Percentiles rank a stretch among this genome's conserved stretches.
Evolutionary conservation across 1,140 invertebrate species (phyloP).

Genomic region (Nephila pilipes): DNA sequence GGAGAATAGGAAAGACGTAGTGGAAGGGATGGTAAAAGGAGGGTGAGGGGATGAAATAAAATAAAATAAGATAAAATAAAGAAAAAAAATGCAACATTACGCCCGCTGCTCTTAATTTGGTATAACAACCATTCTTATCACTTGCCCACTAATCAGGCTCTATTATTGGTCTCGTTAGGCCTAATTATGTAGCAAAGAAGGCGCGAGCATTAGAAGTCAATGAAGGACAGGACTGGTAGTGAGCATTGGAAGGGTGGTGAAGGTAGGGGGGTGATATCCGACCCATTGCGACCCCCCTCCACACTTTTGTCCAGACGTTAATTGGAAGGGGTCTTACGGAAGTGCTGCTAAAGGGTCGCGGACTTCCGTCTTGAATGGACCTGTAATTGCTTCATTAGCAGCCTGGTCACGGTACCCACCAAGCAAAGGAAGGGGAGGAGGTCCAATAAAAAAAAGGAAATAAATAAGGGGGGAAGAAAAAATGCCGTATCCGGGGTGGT

Average conservation of each 20-base stretch:
- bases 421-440: not conserved
- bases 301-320: slow-evolving; percentile 74
- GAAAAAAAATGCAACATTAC: slow-evolving; percentile 59
- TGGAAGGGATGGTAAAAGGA: not conserved
- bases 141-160: slow-evolving; percentile 69
- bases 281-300: not conserved
- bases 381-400: slow-evolving; percentile 76
- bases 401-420: slow-evolving; percentile 44
- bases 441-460: slow-evolving; percentile 31
- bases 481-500: slow-evolving; percentile 43
- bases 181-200: slow-evolving; percentile 72
- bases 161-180: slow-evolving; percentile 73
- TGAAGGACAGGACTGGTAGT: not conserved
- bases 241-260: not conserved
- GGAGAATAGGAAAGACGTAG: not conserved
- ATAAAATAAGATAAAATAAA: not conserved
- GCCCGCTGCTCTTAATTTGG: slow-evolving; percentile 70
- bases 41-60: not conserved
- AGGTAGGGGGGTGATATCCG: slow-evolving; percentile 48
- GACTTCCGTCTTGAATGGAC: slow-evolving; percentile 68
- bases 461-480: slow-evolving; percentile 38
- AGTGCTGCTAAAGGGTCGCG: slow-evolving; percentile 52
- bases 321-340: slow-evolving; percentile 65
- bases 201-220: slow-evolving; percentile 65
- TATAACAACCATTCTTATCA: slow-evolving; percentile 75